Base-by-base conservation (phyloP, 1,140 invertebrate species). In the Plutomurus gul region DNA sequence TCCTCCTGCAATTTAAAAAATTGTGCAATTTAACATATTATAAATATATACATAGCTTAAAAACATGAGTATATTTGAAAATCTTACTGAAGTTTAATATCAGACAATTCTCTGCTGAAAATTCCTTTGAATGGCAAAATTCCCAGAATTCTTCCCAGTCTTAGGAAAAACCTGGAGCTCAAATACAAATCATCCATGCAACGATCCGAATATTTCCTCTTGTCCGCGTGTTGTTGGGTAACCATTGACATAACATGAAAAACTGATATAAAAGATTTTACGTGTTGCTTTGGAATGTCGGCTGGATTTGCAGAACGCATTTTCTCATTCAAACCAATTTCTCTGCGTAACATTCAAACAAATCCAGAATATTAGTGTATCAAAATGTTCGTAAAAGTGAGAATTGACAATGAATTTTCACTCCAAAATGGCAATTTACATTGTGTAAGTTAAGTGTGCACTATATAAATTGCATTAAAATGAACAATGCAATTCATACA, bases 41-140 rank as follows among this genome's bases (percentile, higher is more conserved):
- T n/a, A n/a, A n/a, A n/a, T n/a, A n/a, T n/a, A n/a, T n/a, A n/a
- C n/a, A n/a, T n/a, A n/a, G n/a, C n/a, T n/a, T n/a, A n/a, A n/a
- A n/a, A n/a, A n/a, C n/a, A n/a, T n/a, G n/a, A n/a, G n/a, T n/a
- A n/a, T n/a, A n/a, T n/a, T n/a, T n/a, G n/a, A 56, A 56, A 56
- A 56, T 30, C 27, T 36, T 27, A 80, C 78, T 22, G 71, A 27
- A 80, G 76, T 20, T 39, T 51, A 2, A 72, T 16, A 20, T 16
- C 5, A 1, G n/a, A 13, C 11, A 75, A 16, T n/a, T 43, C 47
- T 4, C 27, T 33, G 13, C 13, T 49, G 20, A 76, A 80, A 40
- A 80, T n/a, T 6, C 78, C 78, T 33, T 47, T 37, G 0, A 80
- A 22, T 0, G 78, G 78, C 20, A 80, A 46, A 18, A 80, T 40